Percentiles rank a stretch among this genome's conserved stretches.
phyloP scores from a whole-genome alignment of 2,888 invertebrate species.

The Zaprionus bogoriensis region DNA sequence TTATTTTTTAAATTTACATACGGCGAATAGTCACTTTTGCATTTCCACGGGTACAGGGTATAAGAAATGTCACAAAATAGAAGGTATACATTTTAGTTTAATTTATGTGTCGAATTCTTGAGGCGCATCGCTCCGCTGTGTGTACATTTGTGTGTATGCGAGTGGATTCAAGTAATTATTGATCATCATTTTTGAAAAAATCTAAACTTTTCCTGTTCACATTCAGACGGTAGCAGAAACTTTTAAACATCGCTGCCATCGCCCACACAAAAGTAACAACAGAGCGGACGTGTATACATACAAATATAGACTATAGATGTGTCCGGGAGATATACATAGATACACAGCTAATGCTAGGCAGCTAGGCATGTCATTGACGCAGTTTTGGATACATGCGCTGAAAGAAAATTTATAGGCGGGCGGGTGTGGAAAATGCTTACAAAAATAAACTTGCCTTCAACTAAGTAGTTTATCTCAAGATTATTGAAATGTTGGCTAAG shows the following conservation, averaged over 20 bases:
- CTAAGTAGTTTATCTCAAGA: slow-evolving; percentile 5
- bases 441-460: slow-evolving; percentile 65
- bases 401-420: slow-evolving; percentile 59
- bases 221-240: slow-evolving; percentile 32
- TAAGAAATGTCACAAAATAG: slow-evolving; percentile 7
- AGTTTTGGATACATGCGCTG: slow-evolving; percentile 47
- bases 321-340: slow-evolving; percentile 23
- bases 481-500: slow-evolving; percentile 61
- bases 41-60: no score
- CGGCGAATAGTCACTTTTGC: no score
- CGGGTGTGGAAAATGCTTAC: slow-evolving; percentile 51
- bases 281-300: slow-evolving; percentile 50
- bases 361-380: slow-evolving; percentile 70
- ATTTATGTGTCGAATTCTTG: slow-evolving; percentile 56
- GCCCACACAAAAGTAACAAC: slow-evolving; percentile 35
- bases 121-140: no score
- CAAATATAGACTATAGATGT: slow-evolving; percentile 14
- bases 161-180: slow-evolving; percentile 58
- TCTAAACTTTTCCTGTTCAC: slow-evolving; percentile 45
- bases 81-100: slow-evolving; percentile 52
- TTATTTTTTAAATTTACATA: no score
- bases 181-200: slow-evolving; percentile 23
- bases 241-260: slow-evolving; percentile 50
- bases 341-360: slow-evolving; percentile 42
- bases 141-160: slow-evolving; percentile 26